Percentiles rank a stretch among this genome's conserved stretches.
Evolutionary conservation across 2,888 invertebrate species (phyloP).

Genomic region (Drosophila anomelani): DNA sequence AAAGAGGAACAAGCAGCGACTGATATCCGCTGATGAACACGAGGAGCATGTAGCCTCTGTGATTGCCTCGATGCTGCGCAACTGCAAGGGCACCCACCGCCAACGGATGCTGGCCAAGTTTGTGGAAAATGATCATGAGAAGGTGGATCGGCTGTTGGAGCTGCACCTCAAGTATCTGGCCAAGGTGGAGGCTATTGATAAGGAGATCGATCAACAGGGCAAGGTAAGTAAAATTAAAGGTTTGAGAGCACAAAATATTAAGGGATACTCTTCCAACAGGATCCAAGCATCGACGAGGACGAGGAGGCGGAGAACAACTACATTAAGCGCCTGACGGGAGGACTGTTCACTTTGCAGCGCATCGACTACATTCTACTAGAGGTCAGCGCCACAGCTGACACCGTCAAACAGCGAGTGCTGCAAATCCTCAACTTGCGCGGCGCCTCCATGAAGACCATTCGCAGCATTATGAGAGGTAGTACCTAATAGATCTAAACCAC

Average conservation of each 20-base stretch:
- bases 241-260: neutral
- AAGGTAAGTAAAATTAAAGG: slow-evolving; percentile 70
- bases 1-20: slow-evolving; percentile 91
- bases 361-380: slow-evolving; percentile 95
- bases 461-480: slow-evolving; percentile 95
- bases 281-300: slow-evolving; percentile 87
- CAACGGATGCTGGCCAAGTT: slow-evolving; percentile 97
- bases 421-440: slow-evolving; percentile 95
- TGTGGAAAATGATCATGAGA: slow-evolving; percentile 98
- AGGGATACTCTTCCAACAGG: slow-evolving; percentile 51
- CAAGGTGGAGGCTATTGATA: slow-evolving; percentile 94
- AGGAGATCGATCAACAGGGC: slow-evolving; percentile 88
- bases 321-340: slow-evolving; percentile 94
- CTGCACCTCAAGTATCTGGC: slow-evolving; percentile 98
- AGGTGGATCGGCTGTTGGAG: slow-evolving; percentile 97
- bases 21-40: slow-evolving; percentile 94
- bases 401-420: slow-evolving; percentile 93
- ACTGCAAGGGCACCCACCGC: slow-evolving; percentile 95
- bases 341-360: slow-evolving; percentile 97
- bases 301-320: slow-evolving; percentile 94
- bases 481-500: accelerated
- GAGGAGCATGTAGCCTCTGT: slow-evolving; percentile 98
- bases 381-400: slow-evolving; percentile 88
- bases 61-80: slow-evolving; percentile 95
- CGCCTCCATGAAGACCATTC: slow-evolving; percentile 95